Percentiles rank a stretch among this genome's conserved stretches.
phyloP scores from a whole-genome alignment of 2,888 invertebrate species.

The Agriopis aurantiaria region DNA sequence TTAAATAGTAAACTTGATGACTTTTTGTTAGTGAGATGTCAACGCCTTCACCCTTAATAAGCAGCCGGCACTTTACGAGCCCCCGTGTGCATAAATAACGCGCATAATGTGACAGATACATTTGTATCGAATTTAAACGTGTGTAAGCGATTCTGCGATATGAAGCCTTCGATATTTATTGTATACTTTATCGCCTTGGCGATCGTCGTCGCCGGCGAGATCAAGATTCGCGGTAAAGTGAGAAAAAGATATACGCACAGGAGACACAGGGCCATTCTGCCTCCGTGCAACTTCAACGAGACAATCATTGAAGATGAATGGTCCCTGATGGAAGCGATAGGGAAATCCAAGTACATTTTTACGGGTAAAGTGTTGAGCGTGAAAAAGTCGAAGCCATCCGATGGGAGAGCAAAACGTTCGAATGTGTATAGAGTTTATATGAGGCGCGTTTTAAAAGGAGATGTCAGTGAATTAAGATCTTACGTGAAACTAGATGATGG shows the following conservation, averaged over 20 bases:
- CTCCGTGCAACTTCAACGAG: constrained; percentile 82
- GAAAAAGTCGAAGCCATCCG: constrained; percentile 71
- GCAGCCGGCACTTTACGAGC: constrained; percentile 70
- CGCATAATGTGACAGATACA: constrained; percentile 83
- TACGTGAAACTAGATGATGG: constrained; percentile 72
- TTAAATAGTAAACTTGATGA: constrained; percentile 66
- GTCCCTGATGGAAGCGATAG: constrained; percentile 82
- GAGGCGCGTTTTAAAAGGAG: constrained; percentile 80
- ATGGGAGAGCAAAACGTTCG: constrained; percentile 67
- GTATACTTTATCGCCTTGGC: constrained; percentile 77
- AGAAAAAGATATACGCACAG: constrained; percentile 78
- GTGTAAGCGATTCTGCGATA: constrained; percentile 72
- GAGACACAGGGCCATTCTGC: constrained; percentile 76
- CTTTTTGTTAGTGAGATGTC: constrained; percentile 79
- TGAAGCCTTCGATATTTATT: constrained; percentile 77
- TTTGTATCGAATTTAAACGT: constrained; percentile 73
- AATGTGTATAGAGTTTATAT: constrained; percentile 80
- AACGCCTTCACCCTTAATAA: constrained; percentile 74
- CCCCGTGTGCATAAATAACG: constrained; percentile 75
- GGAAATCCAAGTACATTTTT: constrained; percentile 82
- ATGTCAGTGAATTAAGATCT: constrained; percentile 70
- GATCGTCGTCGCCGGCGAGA: constrained; percentile 76
- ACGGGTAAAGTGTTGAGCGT: constrained; percentile 82
- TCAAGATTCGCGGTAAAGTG: constrained; percentile 81
- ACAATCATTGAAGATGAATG: constrained; percentile 83